These are phyloP conservation scores for Sebastiscus albofasciatus DNA, from an alignment of 2,797 vertebrate species.

Conservation along the genomic window DNA sequence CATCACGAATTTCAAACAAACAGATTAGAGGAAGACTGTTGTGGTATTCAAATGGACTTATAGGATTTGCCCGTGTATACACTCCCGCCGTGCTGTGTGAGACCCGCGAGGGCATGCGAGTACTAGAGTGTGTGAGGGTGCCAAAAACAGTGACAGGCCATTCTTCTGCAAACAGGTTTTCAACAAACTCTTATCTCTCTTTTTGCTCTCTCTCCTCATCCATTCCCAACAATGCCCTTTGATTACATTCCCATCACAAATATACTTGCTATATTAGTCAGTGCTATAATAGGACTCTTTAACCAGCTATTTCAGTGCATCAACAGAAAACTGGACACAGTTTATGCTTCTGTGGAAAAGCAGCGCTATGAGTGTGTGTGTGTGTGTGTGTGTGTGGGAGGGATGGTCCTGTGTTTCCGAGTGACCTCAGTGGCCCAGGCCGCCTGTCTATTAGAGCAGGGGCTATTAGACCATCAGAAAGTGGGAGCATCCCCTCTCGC, in stretches of 20 bases:
- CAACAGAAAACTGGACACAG: background rate
- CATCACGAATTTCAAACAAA: constrained; percentile 78
- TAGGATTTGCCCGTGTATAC: constrained; percentile 73
- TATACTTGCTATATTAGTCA: background rate
- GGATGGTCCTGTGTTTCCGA: constrained; percentile 56
- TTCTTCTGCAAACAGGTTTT: constrained; percentile 63
- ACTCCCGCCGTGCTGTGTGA: constrained; percentile 51
- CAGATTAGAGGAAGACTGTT: constrained; percentile 69
- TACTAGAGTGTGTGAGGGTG: constrained; percentile 50
- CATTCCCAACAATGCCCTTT: constrained; percentile 14
- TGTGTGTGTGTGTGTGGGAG: background rate
- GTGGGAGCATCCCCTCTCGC: constrained; percentile 80
- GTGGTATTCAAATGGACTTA: constrained; percentile 66
- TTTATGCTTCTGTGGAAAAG: background rate
- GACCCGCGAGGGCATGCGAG: constrained; percentile 49
- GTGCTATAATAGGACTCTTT: background rate
- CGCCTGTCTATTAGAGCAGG: constrained; percentile 69
- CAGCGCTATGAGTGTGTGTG: background rate
- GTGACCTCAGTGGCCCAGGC: constrained; percentile 71
- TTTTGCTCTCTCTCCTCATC: constrained; percentile 40
- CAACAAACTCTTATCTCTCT: constrained; percentile 52
- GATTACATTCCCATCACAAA: constrained; percentile 34
- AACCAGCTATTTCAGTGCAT: constrained; percentile 1
- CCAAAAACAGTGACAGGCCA: constrained; percentile 62
- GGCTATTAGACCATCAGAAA: constrained; percentile 79